Evolutionary conservation across 64 coral and sea anemone species (phyloP).

Genomic region (Catalaphyllia jardinei): DNA sequence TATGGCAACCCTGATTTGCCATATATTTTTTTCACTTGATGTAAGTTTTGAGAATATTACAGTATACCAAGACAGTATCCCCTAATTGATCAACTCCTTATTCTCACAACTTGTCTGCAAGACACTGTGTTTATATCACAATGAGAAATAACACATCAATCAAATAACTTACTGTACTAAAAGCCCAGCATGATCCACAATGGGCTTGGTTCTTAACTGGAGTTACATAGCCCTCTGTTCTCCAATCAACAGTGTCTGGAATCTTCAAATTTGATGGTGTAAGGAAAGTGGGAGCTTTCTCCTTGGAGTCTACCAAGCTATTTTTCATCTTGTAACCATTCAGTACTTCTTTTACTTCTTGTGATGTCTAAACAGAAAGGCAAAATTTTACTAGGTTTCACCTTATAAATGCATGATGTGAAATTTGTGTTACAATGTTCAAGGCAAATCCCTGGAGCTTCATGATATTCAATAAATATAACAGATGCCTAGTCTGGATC

Average conservation of each 20-base stretch:
- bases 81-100: no score
- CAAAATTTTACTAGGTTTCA: neutral
- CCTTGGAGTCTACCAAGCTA: neutral
- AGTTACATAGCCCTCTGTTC: conserved; percentile 86
- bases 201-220: conserved; percentile 92
- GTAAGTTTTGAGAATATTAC: no score
- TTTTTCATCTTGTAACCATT: conserved; percentile 65
- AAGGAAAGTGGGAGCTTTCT: conserved; percentile 76
- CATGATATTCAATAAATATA: no score
- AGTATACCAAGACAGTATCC: no score
- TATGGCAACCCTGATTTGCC: neutral
- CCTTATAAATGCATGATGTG: neutral
- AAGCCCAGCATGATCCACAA: conserved; percentile 98
- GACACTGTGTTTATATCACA: neutral
- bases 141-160: neutral
- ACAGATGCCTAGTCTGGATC: no score
- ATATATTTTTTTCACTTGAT: neutral
- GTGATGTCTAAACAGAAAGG: conserved; percentile 45
- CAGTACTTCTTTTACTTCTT: conserved; percentile 70
- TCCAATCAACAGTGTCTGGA: conserved; percentile 80
- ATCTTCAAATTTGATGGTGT: conserved; percentile 75
- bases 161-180: conserved; percentile 76
- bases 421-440: neutral
- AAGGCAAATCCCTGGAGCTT: no score
- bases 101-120: no score